Base-by-base conservation (phyloP, 2,113 vertebrate species). In the Corydoras sp. region DNA sequence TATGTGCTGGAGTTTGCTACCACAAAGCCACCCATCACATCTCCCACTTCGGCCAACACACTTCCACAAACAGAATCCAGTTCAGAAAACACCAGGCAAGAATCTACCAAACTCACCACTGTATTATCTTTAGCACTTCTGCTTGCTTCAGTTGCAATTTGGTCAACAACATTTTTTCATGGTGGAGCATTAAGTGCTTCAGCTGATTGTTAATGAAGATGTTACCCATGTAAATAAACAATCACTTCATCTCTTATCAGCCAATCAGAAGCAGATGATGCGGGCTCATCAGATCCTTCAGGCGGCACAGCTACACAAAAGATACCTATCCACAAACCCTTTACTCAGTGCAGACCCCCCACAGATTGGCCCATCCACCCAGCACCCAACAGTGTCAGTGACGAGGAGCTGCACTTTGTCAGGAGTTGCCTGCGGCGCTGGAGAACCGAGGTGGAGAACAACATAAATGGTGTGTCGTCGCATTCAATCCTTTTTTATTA, bases 1-100 rank as follows among this genome's bases (percentile, higher is more conserved):
- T 97, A 95, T 0, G 91, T 98, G 9, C 86, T 98, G 8, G 95
- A 99, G 77, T 99, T 98, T 71, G 82, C 93, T n/a, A 83, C 89
- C 15, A 90, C 93, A 0, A 92, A 92, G 72, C 85, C 89, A 0
- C 68, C 89, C 2, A 85, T 14, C 12, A 18, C 74, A 31, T 58
- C 83, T 2, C 79, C 88, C 1, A 67, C 79, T n/a, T 77, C 77
- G 12, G 12, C 35, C 30, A 68, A 51, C 71, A 54, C 48, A 75
- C 58, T 3, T 2, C 13, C 18, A 30, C 71, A 77, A 68, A 73
- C 78, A 53, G 86, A 88, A 8, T 12, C 77, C 63, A 10, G 8
- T 73, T 60, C 72, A 69, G 83, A 75, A 79, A 84, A 86, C 68
- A 72, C 55, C 83, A 88, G 87, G 88, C 83, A 72, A 76, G 71